Conservation (phyloP, 2,888 invertebrate species). For the Pseudococcus longispinus region DNA sequence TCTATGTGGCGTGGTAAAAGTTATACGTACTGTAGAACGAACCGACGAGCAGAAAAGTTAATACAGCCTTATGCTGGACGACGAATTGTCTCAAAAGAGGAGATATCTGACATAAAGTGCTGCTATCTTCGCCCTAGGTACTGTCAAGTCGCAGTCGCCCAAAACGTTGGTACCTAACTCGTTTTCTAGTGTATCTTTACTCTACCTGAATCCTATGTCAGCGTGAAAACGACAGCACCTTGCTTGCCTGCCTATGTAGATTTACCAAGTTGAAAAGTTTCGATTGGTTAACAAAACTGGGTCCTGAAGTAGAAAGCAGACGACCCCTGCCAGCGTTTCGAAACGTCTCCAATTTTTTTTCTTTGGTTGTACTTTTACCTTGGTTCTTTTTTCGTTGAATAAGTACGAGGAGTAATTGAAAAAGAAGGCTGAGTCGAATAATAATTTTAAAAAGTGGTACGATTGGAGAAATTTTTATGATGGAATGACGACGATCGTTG, state of each 20-base stretch:
- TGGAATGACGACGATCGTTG: not conserved
- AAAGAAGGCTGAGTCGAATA: not conserved
- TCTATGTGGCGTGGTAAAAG: not conserved
- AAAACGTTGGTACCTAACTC: not conserved
- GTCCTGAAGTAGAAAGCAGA: not conserved
- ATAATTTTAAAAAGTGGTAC: too few relatives aligned
- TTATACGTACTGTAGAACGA: not conserved
- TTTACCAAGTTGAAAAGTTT: not conserved
- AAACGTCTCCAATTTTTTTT: not conserved
- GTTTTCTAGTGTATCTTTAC: not conserved
- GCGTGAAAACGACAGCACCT: constrained; percentile 11
- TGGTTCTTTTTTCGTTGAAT: not conserved
- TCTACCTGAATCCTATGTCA: not conserved
- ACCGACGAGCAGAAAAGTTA: not conserved
- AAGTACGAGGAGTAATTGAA: not conserved
- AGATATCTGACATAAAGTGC: not conserved
- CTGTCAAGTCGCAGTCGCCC: not conserved
- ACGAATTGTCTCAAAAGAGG: constrained; percentile 5
- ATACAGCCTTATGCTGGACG: constrained; percentile 2
- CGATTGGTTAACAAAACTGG: not conserved
- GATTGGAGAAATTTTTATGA: not conserved
- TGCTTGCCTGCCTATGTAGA: not conserved
- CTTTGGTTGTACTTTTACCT: not conserved
- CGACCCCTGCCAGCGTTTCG: not conserved
- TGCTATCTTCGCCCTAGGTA: not conserved